Evolutionary conservation across 2,113 vertebrate genomes (phyloP), one percentile per base, ranked within the genome.

Genomic region (Eulemur macaco): DNA sequence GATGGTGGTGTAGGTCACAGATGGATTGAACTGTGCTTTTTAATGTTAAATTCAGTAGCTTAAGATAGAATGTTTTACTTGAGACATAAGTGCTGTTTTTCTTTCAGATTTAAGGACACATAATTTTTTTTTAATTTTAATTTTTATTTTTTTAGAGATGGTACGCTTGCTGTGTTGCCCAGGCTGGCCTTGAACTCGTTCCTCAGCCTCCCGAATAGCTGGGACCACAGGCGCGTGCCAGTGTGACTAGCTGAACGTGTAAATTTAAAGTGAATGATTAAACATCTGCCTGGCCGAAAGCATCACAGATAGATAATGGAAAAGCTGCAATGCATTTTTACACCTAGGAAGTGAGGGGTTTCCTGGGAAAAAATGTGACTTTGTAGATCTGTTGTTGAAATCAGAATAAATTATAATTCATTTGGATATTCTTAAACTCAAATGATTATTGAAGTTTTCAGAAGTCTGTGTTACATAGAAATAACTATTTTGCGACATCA

Each of bases 381-480:
- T 68, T 20, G 31, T 60, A 47, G 17, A 17, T 60, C 27, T 34
- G 0, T 63, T 71, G 60, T 92, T 81, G 34, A 88, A 94, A 50
- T 80, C 68, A 64, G 56, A 96, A 94, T 96, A 96, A 96, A 96
- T 81, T 74, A 8, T 8, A 42, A 89, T 96, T 86, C 52, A 29
- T 74, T 91, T 58, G 31, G 31, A 39, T 71, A 29, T 31, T 77
- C 47, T 45, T 74, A 86, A 84, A 73, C 12, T 42, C 69, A 82
- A 66, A 54, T 80, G 71, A 90, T 88, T 45, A 63, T 9, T 69
- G 25, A 69, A 11, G 50, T 39, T 81, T 52, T 81, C 18, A 83
- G 47, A 78, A 81, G 34, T 64, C 76, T 63, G 25, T 95, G 64
- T 91, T 63, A 78, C 10, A 14, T 29, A 20, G 69, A 91, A 94